phyloP scores from a whole-genome alignment of 2,888 invertebrate genomes.

The Drosophila histrio region DNA sequence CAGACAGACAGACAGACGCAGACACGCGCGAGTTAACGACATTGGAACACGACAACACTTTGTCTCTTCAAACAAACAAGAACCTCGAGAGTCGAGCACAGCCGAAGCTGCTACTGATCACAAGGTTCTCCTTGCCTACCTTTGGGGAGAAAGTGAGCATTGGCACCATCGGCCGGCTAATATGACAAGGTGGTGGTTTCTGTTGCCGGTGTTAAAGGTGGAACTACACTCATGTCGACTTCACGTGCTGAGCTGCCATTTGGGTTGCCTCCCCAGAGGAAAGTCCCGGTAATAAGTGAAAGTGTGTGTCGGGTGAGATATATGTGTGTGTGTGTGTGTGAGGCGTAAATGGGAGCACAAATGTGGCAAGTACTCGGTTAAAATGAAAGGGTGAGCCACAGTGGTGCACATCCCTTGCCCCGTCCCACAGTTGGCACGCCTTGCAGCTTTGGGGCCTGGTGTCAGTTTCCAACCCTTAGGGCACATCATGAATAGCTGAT shows the following conservation, averaged over 20 bases:
- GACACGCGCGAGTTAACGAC: slow-evolving; percentile 64
- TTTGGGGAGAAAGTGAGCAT: slow-evolving; percentile 22
- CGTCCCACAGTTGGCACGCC: slow-evolving; percentile 5
- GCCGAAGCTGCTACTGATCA: slow-evolving; percentile 27
- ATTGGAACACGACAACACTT: slow-evolving; percentile 44
- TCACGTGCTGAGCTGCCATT: slow-evolving; percentile 68
- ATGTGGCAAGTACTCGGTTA: slow-evolving; percentile 42
- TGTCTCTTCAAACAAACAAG: background rate
- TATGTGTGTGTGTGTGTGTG: slow-evolving; percentile 9
- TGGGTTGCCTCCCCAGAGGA: slow-evolving; percentile 58
- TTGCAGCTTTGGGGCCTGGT: slow-evolving; percentile 31
- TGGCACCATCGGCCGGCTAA: slow-evolving; percentile 14
- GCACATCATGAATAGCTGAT: slow-evolving; percentile 66
- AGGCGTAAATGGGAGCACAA: slow-evolving; percentile 39
- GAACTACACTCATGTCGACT: slow-evolving; percentile 20
- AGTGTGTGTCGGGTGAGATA: slow-evolving; percentile 47
- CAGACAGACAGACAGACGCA: slow-evolving; percentile 19
- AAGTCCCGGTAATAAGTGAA: slow-evolving; percentile 62
- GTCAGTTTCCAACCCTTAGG: slow-evolving; percentile 59
- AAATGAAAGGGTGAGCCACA: slow-evolving; percentile 44
- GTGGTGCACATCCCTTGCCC: background rate
- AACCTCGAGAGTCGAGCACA: background rate
- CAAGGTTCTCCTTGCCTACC: background rate
- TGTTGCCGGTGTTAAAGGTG: slow-evolving; percentile 1
- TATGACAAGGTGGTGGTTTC: slow-evolving; percentile 25